A percentile compares a stretch with the other conserved stretches of the same genome.
phyloP scores from a whole-genome alignment of 2,113 vertebrate genomes.

The Heterocephalus glaber region DNA sequence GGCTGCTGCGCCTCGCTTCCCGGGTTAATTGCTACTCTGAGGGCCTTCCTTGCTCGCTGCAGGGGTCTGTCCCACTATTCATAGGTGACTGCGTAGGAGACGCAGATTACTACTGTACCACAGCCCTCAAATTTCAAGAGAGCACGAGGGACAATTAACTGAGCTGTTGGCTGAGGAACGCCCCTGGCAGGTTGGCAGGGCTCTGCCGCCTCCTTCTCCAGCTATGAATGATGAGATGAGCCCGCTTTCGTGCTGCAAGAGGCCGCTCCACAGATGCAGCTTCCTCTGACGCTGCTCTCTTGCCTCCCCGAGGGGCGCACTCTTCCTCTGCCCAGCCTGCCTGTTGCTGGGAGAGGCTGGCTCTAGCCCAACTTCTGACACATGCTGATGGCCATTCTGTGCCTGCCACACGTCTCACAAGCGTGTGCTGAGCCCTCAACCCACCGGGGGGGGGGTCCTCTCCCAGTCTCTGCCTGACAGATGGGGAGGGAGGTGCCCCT shows the following conservation, averaged over 20 bases:
- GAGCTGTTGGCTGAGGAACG: rapidly evolving
- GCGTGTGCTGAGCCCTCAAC: rapidly evolving
- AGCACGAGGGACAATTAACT: neutral
- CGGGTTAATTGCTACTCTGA: constrained; percentile 27
- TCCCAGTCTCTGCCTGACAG: neutral
- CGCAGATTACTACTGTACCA: neutral
- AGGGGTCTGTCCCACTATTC: constrained; percentile 43
- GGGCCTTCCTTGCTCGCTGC: neutral
- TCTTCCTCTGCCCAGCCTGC: neutral
- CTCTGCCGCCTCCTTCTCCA: neutral
- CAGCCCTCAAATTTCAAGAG: rapidly evolving
- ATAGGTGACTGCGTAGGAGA: constrained; percentile 21
- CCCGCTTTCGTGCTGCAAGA: rapidly evolving
- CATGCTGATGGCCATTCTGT: neutral
- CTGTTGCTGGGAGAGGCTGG: neutral
- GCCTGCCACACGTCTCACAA: neutral
- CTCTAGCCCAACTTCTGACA: rapidly evolving
- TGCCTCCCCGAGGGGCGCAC: neutral
- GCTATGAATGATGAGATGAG: rapidly evolving
- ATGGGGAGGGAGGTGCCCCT: neutral
- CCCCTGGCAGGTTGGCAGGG: neutral
- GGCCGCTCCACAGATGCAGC: constrained; percentile 5
- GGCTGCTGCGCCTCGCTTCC: rapidly evolving
- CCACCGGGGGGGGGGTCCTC: rapidly evolving
- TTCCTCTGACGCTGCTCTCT: neutral